phyloP scores from a whole-genome alignment of 1,140 invertebrate species.

The Conus betulinus region DNA sequence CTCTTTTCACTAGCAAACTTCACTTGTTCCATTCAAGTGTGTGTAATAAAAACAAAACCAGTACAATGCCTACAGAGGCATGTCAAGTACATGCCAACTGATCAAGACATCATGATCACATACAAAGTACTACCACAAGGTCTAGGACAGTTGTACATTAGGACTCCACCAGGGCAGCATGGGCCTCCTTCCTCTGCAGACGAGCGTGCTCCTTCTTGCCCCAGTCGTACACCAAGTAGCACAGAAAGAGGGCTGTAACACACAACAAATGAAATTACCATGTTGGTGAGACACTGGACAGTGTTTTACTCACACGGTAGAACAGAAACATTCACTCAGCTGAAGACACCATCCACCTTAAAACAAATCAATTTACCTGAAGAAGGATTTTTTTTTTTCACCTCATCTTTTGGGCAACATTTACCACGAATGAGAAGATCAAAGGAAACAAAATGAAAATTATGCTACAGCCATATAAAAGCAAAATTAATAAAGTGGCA shows the following conservation, averaged over 20 bases:
- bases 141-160: not conserved
- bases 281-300: no score
- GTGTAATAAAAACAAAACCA: not conserved
- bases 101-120: not conserved
- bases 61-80: not conserved
- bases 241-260: conserved; percentile 83
- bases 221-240: conserved; percentile 86
- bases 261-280: not conserved
- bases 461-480: no score
- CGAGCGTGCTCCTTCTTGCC: conserved; percentile 82
- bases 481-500: no score
- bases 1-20: not conserved
- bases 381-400: no score
- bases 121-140: not conserved
- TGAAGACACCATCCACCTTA: no score
- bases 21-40: not conserved
- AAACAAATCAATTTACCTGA: no score
- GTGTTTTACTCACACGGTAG: no score
- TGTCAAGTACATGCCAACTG: not conserved
- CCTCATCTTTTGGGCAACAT: no score
- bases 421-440: no score
- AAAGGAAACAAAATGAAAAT: no score
- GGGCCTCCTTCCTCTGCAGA: conserved; percentile 88
- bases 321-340: no score
- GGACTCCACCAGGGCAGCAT: conserved; percentile 69